Percentiles rank a stretch among this genome's conserved stretches.
These are phyloP conservation scores for Drosophila littoralis DNA, from an alignment of 1,140 invertebrate genomes.

Conservation along the genomic window DNA sequence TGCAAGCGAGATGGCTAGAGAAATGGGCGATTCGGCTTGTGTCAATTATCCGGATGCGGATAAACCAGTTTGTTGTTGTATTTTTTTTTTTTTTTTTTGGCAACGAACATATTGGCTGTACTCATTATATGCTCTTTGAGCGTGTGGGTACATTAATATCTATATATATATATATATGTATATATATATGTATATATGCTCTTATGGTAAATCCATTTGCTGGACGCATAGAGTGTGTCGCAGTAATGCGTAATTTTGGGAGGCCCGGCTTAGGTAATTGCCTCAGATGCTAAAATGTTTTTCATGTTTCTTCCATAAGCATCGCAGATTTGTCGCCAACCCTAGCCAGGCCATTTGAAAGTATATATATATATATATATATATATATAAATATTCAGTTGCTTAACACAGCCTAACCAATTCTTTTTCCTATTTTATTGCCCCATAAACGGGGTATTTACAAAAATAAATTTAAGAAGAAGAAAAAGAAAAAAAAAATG, in stretches of 20 bases:
- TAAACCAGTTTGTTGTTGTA: slow-evolving; percentile 43
- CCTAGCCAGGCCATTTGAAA: too few species aligned
- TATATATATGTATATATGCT: slow-evolving; percentile 10
- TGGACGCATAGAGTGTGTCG: slow-evolving; percentile 32
- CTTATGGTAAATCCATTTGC: slow-evolving; percentile 38
- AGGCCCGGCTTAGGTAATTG: background rate
- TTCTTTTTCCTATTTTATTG: background rate
- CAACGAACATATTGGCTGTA: slow-evolving; percentile 21
- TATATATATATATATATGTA: background rate
- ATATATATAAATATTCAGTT: background rate
- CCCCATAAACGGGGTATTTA: background rate
- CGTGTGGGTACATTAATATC: background rate
- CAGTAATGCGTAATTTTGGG: slow-evolving; percentile 31
- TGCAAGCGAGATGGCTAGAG: slow-evolving; percentile 39
- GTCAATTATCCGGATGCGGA: slow-evolving; percentile 49
- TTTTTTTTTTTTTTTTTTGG: slow-evolving; percentile 32
- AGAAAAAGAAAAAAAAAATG: background rate
- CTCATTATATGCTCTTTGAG: slow-evolving; percentile 22
- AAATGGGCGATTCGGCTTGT: slow-evolving; percentile 33
- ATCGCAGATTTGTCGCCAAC: too few species aligned
- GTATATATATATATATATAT: background rate
- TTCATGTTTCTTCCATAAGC: slow-evolving; percentile 35
- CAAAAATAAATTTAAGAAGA: background rate
- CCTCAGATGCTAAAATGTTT: slow-evolving; percentile 39
- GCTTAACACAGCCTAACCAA: background rate